Evolutionary conservation across 2,888 invertebrate species (phyloP), one percentile per base, ranked within the genome.

Genomic region (Pristionchus entomophagus): DNA sequence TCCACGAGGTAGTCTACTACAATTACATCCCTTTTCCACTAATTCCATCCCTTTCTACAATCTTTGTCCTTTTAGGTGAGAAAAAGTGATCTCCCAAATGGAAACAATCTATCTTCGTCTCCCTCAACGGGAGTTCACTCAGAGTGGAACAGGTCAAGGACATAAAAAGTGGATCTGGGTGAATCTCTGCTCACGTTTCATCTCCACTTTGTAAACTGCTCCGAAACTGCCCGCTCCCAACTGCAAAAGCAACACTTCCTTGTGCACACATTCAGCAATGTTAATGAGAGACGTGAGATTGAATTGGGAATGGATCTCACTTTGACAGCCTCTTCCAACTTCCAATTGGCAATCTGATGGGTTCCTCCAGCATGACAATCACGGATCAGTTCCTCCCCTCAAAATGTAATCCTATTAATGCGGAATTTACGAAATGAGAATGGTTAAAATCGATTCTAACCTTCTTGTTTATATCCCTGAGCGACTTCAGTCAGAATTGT

Each of bases 401-500:
- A 73, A 73, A n/a, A n/a, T n/a, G n/a, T n/a, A n/a, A n/a, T n/a
- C n/a, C n/a, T n/a, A n/a, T n/a, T n/a, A n/a, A n/a, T n/a, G n/a
- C n/a, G n/a, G n/a, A n/a, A n/a, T n/a, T n/a, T n/a, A n/a, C n/a
- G n/a, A n/a, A n/a, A n/a, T n/a, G n/a, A n/a, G n/a, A n/a, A n/a
- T n/a, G n/a, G n/a, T n/a, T n/a, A n/a, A n/a, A n/a, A n/a, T n/a
- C n/a, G 32, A 26, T 45, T 19, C 78, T 51, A 17, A 80, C 78
- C 78, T 29, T 80, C 78, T 32, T 80, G 51, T 80, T 51, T 49
- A 41, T 80, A 80, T 80, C 78, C 78, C 29, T 80, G 78, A 29
- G 78, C 78, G 14, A 80, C 78, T 19, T 80, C 49, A n/a, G 78
- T 80, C 14, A 80, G 8, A 80, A 80, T 80, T 10, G 49, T 51